Percentiles rank a stretch among this genome's conserved stretches.
These are phyloP conservation scores for Limonius californicus DNA, from an alignment of 1,140 invertebrate genomes.

Conservation along the genomic window DNA sequence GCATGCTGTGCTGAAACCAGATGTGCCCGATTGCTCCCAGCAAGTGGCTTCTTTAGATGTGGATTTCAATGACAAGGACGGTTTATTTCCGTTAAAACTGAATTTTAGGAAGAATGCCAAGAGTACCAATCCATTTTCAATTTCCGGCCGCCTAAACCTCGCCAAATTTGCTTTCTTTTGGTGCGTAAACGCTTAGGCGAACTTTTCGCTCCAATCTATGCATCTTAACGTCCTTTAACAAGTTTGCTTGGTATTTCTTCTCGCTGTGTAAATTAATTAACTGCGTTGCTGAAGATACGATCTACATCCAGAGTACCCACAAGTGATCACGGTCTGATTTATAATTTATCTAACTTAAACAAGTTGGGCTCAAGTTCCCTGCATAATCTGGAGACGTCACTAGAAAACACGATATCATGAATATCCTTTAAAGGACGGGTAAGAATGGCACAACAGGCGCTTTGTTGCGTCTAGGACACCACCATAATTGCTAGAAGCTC, in stretches of 20 bases:
- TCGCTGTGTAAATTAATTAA: conserved; percentile 25
- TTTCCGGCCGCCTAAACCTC: neutral
- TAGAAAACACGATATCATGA: conserved; percentile 20
- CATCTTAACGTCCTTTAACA: neutral
- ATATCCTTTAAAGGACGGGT: conserved; percentile 10
- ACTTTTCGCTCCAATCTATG: neutral
- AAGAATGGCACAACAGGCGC: neutral
- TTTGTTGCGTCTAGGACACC: neutral
- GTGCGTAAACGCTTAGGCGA: neutral
- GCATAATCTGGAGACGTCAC: conserved; percentile 22
- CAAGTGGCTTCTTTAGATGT: conserved; percentile 27
- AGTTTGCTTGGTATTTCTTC: conserved; percentile 16
- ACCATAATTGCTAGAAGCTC: neutral
- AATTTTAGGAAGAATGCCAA: neutral
- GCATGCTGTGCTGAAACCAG: conserved; percentile 25
- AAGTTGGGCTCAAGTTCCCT: conserved; percentile 24
- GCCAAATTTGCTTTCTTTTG: neutral
- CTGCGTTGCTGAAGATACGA: conserved; percentile 21
- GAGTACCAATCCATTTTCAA: too few species aligned
- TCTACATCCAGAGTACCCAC: conserved; percentile 24
- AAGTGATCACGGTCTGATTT: conserved; percentile 27
- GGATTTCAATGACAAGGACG: conserved; percentile 21
- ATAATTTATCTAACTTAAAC: conserved; percentile 29
- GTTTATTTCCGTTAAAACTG: neutral
- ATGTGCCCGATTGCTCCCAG: conserved; percentile 28